Base-by-base conservation (phyloP, 1,140 invertebrate genomes). In the Apis dorsata region DNA sequence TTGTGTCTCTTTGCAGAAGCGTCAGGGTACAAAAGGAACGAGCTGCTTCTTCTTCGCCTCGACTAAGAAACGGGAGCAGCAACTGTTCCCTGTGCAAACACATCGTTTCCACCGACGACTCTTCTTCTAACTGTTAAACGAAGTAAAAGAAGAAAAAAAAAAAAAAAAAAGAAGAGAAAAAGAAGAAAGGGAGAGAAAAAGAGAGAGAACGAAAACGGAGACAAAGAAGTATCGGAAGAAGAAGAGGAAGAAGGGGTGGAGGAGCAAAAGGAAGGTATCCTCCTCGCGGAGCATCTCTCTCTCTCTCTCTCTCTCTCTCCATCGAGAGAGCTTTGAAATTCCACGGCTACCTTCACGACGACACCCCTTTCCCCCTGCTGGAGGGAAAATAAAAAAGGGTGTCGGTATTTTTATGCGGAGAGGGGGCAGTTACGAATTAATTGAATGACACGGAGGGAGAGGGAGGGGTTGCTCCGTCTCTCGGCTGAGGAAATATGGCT, bases 371-470 rank as follows among this genome's bases (percentile, higher is more conserved):
- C 28, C 34, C 79, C 77, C 34, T 24, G 62, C n/a, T 53, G 51
- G 75, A 59, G 55, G 69, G 82, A 72, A 57, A 71, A 44, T 44
- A 73, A 34, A 59, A 71, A 60, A 70, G 55, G 79, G 77, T 76
- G 79, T 73, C 73, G 83, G 87, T 71, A 89, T 88, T 86, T 88
- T 86, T 86, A 74, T 84, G 80, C 69, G 60, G 34, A 44, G 34
- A 44, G 34, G 57, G 63, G 79, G 84, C 83, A 88, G 88, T 90
- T 83, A 86, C 82, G 85, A 90, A 90, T 91, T 92, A 93, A 93
- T 92, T 93, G 89, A 91, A 93, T 90, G 89, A 91, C 71, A 34
- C 53, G 21, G 34, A 4, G 34, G 10, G 19, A 21, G 11, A 8
- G 44, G 5, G 24, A 8, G 88, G 91, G 77, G 86, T 79, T 59